Conservation (phyloP, 2,888 invertebrate genomes). For the Drosophila bunnanda region DNA sequence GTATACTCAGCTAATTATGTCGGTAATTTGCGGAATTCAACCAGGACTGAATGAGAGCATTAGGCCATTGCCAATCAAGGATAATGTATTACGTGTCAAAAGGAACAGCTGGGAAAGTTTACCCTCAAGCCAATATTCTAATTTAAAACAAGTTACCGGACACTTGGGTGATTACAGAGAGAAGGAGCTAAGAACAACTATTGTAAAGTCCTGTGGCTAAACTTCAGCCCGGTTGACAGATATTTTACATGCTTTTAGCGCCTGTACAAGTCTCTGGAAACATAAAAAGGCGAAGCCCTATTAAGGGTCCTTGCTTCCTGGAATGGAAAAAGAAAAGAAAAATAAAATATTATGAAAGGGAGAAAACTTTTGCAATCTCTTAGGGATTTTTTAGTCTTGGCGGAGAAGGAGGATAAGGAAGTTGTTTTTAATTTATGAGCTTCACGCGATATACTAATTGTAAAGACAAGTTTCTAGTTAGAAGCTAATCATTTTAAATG, state of each 20-base stretch:
- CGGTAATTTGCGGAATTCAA: background rate
- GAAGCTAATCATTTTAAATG: conserved; percentile 5
- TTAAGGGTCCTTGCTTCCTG: background rate
- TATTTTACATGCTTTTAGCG: conserved; percentile 10
- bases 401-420: background rate
- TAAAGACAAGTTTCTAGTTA: background rate
- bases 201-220: background rate
- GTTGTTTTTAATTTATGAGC: conserved; percentile 12
- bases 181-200: background rate
- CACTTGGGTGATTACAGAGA: background rate
- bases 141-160: conserved; percentile 1
- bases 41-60: background rate
- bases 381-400: conserved; percentile 1
- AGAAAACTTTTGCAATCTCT: conserved; percentile 22
- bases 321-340: background rate
- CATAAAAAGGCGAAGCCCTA: background rate
- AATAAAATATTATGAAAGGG: background rate
- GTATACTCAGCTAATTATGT: background rate
- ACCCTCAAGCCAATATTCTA: conserved; percentile 6
- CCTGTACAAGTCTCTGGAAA: background rate
- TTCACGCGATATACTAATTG: background rate
- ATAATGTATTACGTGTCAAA: background rate
- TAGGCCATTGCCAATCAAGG: background rate
- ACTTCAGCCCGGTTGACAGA: background rate
- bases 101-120: background rate